These are phyloP conservation scores for Psittacula derbiana DNA, from an alignment of 2,797 vertebrate genomes.

Conservation along the genomic window DNA sequence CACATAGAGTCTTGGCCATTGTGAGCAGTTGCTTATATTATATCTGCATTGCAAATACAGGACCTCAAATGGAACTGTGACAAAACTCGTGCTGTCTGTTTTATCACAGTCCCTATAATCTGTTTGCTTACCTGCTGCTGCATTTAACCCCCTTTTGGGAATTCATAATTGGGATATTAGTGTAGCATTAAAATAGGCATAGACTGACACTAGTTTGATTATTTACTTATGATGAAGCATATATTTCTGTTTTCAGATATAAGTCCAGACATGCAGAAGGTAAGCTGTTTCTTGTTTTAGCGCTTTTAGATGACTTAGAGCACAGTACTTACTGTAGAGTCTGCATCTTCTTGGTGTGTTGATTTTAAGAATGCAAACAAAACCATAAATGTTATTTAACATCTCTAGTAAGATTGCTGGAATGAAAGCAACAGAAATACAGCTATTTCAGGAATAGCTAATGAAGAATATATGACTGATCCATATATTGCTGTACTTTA, in stretches of 20 bases:
- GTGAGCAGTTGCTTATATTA: not conserved
- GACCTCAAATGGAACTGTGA: not conserved
- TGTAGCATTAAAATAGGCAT: not conserved
- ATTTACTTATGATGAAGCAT: not conserved
- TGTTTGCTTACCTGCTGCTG: not conserved
- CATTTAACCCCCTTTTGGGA: not conserved
- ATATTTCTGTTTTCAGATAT: slow-evolving; percentile 73
- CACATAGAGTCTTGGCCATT: not conserved
- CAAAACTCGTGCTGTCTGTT: not conserved
- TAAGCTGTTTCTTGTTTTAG: slow-evolving; percentile 44
- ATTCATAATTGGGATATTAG: not conserved
- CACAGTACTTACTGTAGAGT: not conserved
- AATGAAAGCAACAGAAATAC: not conserved
- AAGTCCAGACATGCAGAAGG: slow-evolving; percentile 81
- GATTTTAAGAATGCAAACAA: not conserved
- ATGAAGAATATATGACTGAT: not conserved
- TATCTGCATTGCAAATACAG: not conserved
- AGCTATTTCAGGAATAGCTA: not conserved
- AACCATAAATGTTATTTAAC: not conserved
- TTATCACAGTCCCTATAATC: not conserved
- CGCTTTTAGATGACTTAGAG: not conserved
- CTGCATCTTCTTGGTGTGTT: not conserved
- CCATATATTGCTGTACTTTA: not conserved
- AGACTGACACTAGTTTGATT: not conserved
- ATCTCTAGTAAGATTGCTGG: not conserved